Evolutionary conservation across 2,888 invertebrate genomes (phyloP), one percentile per base, ranked within the genome.

Genomic region (Ethmia dodecea): DNA sequence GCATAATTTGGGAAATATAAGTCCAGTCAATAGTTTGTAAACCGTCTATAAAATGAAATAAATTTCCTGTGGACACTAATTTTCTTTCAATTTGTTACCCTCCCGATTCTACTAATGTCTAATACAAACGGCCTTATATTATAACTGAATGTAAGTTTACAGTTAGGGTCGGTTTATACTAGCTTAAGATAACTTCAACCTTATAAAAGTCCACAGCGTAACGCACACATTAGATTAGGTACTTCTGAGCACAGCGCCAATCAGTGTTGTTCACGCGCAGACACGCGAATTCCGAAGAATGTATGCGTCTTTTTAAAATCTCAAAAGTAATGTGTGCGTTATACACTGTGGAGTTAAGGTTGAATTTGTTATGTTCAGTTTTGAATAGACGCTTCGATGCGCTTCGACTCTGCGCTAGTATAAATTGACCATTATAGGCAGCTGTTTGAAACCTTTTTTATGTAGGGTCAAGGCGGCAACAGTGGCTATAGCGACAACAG

Each of bases 1-100:
- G 37, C 43, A 54, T 46, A 50, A 55, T 55, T 58, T 58, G 52
- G 51, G 43, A 55, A 49, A 30, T 49, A 48, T 53, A 52, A 49
- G 51, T 60, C 59, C 67, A 64, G 64, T 66, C 60, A 72, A 70
- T 70, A 69, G 64, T 63, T 64, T 75, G 67, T 78, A 68, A 64
- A 71, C 60, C 58, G 47, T 60, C 64, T 65, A 68, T 64, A 67
- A 62, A 64, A 61, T 71, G 59, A 67, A 80, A 74, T 79, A 81
- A 81, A 83, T 72, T 68, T 79, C 76, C 72, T 77, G 72, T 74
- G 71, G 78, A 78, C 66, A 71, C 48, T 47, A 35, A 48, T 24
- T 26, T 8, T 22, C 8, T 22, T 22, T 22, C 8, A 22, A n/a
- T 22, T 22, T 22, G 8, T 22, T 22, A n/a, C 4, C 22, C 22